Conservation (phyloP, 2,113 vertebrate species). For the Neodontobutis hainanensis region DNA sequence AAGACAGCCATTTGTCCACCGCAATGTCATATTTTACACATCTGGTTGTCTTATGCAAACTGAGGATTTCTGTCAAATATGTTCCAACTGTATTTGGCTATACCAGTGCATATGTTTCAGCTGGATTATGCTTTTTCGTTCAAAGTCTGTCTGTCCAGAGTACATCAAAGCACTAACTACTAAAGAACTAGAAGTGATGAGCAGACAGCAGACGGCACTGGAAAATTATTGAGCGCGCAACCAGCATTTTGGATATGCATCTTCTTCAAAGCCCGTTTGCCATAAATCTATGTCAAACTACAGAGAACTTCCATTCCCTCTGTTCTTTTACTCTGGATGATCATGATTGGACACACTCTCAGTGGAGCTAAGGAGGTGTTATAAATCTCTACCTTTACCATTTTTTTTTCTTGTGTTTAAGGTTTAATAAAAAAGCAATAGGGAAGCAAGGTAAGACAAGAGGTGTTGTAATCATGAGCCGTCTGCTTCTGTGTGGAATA, state of each 20-base stretch:
- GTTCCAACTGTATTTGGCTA: too few species aligned
- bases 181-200: conserved; percentile 26
- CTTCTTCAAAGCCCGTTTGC: conserved; percentile 52
- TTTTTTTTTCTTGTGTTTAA: background rate
- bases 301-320: conserved; percentile 35
- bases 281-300: conserved; percentile 60
- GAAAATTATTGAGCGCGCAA: conserved; percentile 54
- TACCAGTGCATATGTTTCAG: conserved; percentile 1
- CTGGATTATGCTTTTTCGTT: background rate
- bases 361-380: background rate
- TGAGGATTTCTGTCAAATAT: too few species aligned
- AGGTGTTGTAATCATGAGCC: conserved; percentile 42
- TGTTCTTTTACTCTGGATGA: conserved; percentile 47
- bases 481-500: conserved; percentile 47
- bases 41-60: too few species aligned
- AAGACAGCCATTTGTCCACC: too few species aligned
- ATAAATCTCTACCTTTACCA: conserved; percentile 32
- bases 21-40: too few species aligned
- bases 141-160: background rate
- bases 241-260: conserved; percentile 43
- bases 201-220: conserved; percentile 9
- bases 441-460: conserved; percentile 45
- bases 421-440: conserved; percentile 3
- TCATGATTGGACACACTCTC: conserved; percentile 12
- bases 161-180: conserved; percentile 51